Evolutionary conservation across 2,797 vertebrate species (phyloP).

Genomic region (Poeciliopsis presidionis): DNA sequence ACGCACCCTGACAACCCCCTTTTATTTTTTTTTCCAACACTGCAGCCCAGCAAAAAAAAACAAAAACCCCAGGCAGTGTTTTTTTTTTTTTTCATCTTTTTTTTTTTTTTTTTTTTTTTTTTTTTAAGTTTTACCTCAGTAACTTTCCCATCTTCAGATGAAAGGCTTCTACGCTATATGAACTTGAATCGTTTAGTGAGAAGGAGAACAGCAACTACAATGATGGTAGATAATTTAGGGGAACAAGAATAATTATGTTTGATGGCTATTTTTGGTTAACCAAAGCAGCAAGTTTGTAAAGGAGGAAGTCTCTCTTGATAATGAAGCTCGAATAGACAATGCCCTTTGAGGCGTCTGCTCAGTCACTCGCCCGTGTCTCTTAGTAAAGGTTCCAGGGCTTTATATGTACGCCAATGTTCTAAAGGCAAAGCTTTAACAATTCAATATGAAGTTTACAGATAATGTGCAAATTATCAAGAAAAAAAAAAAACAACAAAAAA

Average conservation of each 20-base stretch:
- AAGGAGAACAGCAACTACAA: constrained; percentile 15
- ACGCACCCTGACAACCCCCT: too few relatives aligned
- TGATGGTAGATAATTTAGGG: not conserved
- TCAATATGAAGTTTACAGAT: not conserved
- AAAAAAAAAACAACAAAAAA: too few relatives aligned
- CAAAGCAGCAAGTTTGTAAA: constrained; percentile 6
- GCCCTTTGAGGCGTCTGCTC: not conserved
- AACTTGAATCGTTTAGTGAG: not conserved
- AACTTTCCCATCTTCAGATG: not conserved
- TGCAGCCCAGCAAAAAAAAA: too few relatives aligned
- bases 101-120: too few relatives aligned
- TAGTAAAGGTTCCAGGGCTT: not conserved
- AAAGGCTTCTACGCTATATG: not conserved
- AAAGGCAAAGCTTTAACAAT: not conserved
- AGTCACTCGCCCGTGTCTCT: not conserved
- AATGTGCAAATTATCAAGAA: not conserved
- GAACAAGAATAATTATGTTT: constrained; percentile 3
- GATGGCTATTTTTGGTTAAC: constrained; percentile 16
- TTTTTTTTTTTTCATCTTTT: too few relatives aligned
- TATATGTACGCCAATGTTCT: not conserved
- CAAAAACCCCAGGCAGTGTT: too few relatives aligned
- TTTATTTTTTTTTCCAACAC: too few relatives aligned
- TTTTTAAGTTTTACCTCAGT: not conserved
- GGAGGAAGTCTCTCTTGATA: not conserved
- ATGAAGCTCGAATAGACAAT: not conserved